Evolutionary conservation across 2,888 invertebrate genomes (phyloP), one percentile per base, ranked within the genome.

Genomic region (Aquatica leii): DNA sequence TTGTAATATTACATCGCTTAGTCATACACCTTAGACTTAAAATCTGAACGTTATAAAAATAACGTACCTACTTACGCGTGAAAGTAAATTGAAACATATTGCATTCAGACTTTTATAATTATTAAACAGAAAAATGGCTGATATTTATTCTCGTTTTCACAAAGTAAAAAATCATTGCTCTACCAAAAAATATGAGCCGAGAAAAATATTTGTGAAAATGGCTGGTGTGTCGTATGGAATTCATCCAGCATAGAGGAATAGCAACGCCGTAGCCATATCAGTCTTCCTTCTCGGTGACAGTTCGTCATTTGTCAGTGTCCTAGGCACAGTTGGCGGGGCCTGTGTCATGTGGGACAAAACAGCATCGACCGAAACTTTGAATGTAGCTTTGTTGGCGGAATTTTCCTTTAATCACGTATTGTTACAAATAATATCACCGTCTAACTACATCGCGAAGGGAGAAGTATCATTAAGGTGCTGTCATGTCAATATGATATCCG

Each of bases 261-360:
- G 77, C 78, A 73, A 73, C 78, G 78, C 77, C 78, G 80, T 80
- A 77, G 81, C 81, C 82, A 82, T 82, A 83, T 83, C 82, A 81
- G 82, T 83, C 83, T 83, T 82, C 82, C 81, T 83, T 82, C 81
- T 78, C 81, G 82, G 79, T 82, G 83, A 82, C 83, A 82, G 81
- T 82, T 80, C 82, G 82, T 83, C 82, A 83, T 83, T 82, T 82
- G 82, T 83, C 82, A 81, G 81, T 81, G 82, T 82, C 82, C 76
- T 72, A 76, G 80, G 80, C 82, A 82, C 82, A 81, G 82, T 80
- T 82, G 81, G 80, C 80, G 79, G 79, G 77, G 78, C 73, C 77
- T 74, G 79, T 78, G 80, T 81, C 81, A 81, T 82, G 81, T 81
- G 82, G 81, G 82, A 81, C 81, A 81, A 81, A 81, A 81, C 81